These are phyloP conservation scores for Drosophila neoperkinsi DNA, from an alignment of 2,888 invertebrate species.

Conservation along the genomic window DNA sequence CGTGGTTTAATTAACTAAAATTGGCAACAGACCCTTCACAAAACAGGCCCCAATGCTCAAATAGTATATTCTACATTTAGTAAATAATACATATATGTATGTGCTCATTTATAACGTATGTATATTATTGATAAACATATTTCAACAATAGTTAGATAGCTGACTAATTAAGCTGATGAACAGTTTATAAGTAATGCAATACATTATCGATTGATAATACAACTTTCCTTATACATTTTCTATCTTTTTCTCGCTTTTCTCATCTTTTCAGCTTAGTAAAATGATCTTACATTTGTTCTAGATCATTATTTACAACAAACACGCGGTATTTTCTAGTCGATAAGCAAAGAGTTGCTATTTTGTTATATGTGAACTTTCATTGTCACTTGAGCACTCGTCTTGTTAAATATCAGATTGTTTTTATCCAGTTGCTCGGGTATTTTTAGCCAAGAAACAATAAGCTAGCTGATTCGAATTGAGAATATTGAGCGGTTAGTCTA, in stretches of 20 bases:
- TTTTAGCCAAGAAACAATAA: not conserved
- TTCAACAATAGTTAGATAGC: too few relatives aligned
- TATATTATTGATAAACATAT: not conserved
- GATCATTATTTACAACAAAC: not conserved
- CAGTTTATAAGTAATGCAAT: not conserved
- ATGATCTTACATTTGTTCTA: not conserved
- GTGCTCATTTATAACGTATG: not conserved
- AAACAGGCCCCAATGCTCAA: slow-evolving; percentile 4
- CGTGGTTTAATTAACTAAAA: slow-evolving; percentile 76
- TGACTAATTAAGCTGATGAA: not conserved
- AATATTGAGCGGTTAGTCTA: not conserved
- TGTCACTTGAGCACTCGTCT: not conserved
- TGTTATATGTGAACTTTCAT: not conserved
- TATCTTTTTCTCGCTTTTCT: not conserved
- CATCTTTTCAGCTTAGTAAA: not conserved
- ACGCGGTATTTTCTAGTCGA: not conserved
- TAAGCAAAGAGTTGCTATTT: not conserved
- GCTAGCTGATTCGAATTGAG: not conserved
- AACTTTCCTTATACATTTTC: not conserved
- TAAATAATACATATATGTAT: not conserved
- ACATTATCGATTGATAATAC: not conserved
- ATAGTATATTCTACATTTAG: slow-evolving; percentile 1
- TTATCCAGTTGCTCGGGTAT: not conserved
- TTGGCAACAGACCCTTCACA: slow-evolving; percentile 50
- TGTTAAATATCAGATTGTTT: not conserved